These are phyloP conservation scores for Melanotaenia trifasciata DNA, from an alignment of 2,797 vertebrate genomes.

Conservation along the genomic window DNA sequence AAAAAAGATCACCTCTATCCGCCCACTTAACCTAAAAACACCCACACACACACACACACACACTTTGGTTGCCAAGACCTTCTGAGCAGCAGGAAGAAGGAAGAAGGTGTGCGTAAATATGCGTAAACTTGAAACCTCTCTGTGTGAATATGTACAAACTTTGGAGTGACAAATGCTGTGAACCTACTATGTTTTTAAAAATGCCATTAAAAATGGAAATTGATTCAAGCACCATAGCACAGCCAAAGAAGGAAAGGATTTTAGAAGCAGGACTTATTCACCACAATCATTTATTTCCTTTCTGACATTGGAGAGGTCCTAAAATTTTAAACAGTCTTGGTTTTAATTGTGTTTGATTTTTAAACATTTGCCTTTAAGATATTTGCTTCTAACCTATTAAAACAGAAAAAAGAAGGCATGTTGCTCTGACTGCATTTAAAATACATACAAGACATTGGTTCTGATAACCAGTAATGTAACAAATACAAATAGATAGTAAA, in stretches of 20 bases:
- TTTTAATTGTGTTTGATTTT: not conserved
- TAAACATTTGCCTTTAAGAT: not conserved
- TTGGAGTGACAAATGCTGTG: not conserved
- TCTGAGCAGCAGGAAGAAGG: conserved; percentile 25
- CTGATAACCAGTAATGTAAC: not conserved
- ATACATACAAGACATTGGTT: too few species aligned
- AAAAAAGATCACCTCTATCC: conserved; percentile 30
- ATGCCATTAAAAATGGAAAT: not conserved
- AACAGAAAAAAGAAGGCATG: not conserved
- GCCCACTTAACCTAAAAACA: conserved; percentile 11
- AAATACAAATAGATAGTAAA: too few species aligned
- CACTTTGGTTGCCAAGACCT: conserved; percentile 26
- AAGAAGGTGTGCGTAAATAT: conserved; percentile 2
- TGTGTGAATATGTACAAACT: conserved; percentile 2
- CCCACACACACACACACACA: conserved; percentile 6
- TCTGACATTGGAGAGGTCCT: not conserved
- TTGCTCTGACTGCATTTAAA: too few species aligned
- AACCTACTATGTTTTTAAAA: not conserved
- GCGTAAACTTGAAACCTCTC: conserved; percentile 25
- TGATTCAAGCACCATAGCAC: not conserved
- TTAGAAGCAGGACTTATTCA: not conserved
- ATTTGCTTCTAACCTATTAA: not conserved
- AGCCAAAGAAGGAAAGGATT: not conserved
- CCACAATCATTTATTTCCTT: not conserved
- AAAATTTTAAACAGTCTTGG: not conserved